Evolutionary conservation across 2,888 invertebrate species (phyloP).

Genomic region (Noctua janthe): DNA sequence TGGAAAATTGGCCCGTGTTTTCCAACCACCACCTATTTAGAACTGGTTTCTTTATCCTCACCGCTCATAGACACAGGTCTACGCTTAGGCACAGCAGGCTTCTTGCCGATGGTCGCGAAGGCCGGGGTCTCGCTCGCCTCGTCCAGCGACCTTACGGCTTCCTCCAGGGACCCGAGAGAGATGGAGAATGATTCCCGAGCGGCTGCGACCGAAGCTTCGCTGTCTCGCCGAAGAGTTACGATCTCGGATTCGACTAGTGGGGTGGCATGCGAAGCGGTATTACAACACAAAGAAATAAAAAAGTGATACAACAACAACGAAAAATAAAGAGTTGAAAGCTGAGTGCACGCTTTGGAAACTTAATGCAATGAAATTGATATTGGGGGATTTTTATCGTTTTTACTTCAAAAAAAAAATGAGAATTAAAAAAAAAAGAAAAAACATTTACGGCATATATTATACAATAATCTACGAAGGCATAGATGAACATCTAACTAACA

Average conservation of each 20-base stretch:
- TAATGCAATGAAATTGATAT: neutral
- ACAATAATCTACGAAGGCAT: constrained; percentile 27
- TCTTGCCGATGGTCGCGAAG: constrained; percentile 88
- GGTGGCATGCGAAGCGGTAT: constrained; percentile 78
- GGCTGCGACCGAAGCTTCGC: constrained; percentile 85
- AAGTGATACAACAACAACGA: neutral
- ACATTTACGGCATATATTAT: neutral
- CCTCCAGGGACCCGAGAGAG: constrained; percentile 87
- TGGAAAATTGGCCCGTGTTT: neutral
- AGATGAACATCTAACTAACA: constrained; percentile 15
- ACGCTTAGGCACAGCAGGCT: constrained; percentile 89
- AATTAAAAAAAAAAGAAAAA: constrained; percentile 50
- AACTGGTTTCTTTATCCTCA: constrained; percentile 73
- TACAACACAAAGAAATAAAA: constrained; percentile 58
- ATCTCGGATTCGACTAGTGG: constrained; percentile 86
- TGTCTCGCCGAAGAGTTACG: constrained; percentile 89
- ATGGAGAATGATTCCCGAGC: constrained; percentile 88
- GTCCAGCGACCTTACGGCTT: constrained; percentile 85
- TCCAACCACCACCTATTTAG: neutral
- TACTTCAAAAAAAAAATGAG: neutral
- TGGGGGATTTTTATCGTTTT: neutral
- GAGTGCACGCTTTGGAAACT: neutral
- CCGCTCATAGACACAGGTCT: constrained; percentile 92
- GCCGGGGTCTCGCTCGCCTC: constrained; percentile 84
- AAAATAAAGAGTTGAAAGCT: constrained; percentile 5